Evolutionary conservation across 1,140 invertebrate genomes (phyloP), one percentile per base, ranked within the genome.

Genomic region (Lepeophtheirus salmonis): DNA sequence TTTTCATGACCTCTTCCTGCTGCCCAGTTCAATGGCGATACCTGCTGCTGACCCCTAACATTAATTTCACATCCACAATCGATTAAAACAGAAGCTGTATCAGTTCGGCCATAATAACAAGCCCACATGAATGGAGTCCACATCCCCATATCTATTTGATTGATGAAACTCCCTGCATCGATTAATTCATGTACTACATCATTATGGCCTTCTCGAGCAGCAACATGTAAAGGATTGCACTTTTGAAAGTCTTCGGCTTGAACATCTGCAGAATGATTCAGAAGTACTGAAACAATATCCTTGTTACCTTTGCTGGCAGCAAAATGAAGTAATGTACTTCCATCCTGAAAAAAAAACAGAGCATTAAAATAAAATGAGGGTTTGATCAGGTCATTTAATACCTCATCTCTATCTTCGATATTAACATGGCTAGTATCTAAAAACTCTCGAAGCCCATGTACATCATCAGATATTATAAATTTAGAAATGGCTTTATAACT

Each of bases 51-150:
- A 62, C 91, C 94, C 69, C 94, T 88, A 6, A 89, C 83, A 74
- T 97, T 95, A 3, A 90, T 83, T 70, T 96, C 90, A 0, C 92
- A 91, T 49, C 85, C 86, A 64, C 80, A 79, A 53, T 89, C 81
- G 56, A 97, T 71, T n/a, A 98, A 71, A 61, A 89, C 70, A 25
- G 77, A 75, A 16, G 88, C 90, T 61, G 86, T 77, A 20, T 83
- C 80, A 12, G 80, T 78, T 64, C 83, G 79, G 2, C 89, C 89
- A 72, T 94, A 91, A 70, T 98, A 97, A 4, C 85, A 81, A 0
- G 90, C 89, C 94, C 94, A 98, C 86, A 97, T 94, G 41, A 98
- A 75, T 0, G 91, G 77, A 1, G 90, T 90, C 92, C 94, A 98
- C 20, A 88, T 88, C 65, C 90, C 90, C 79, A 91, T 83, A 71